Conservation (phyloP, 2,113 vertebrate species). For the Psettodes erumei region DNA sequence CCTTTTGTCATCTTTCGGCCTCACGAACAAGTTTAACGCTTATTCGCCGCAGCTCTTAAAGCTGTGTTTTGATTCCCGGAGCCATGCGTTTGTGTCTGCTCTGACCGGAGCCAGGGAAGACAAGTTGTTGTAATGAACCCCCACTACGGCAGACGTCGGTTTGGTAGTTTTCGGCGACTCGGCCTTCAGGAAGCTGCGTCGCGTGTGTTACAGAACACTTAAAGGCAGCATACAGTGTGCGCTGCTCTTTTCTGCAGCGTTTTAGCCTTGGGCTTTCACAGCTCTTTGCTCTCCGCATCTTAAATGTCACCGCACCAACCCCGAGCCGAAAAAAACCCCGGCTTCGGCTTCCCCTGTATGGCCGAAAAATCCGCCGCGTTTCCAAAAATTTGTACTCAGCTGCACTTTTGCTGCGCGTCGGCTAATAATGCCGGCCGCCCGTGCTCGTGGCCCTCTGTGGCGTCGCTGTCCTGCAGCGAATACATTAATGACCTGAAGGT, state of each 20-base stretch:
- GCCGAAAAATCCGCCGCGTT: neutral
- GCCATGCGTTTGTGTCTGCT: neutral
- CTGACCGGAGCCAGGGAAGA: neutral
- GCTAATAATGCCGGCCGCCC: constrained; percentile 18
- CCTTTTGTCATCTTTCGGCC: neutral
- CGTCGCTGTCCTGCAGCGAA: constrained; percentile 38
- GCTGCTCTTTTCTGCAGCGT: neutral
- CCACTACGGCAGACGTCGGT: neutral
- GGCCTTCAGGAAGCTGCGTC: neutral
- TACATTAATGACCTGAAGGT: constrained; percentile 55
- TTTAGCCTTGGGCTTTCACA: neutral
- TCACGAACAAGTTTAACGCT: neutral
- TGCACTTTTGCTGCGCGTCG: neutral
- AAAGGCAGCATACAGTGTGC: neutral
- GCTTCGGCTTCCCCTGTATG: no score
- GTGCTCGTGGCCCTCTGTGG: constrained; percentile 32
- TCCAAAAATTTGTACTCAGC: constrained; percentile 7
- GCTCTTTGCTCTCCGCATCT: no score
- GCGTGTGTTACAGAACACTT: neutral
- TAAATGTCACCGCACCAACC: neutral
- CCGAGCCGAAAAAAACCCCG: neutral
- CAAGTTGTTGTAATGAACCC: neutral
- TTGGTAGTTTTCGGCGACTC: neutral
- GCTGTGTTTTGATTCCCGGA: neutral
- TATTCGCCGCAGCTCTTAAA: neutral